Base-by-base conservation (phyloP, 1,140 invertebrate species). In the Bombus polaris region DNA sequence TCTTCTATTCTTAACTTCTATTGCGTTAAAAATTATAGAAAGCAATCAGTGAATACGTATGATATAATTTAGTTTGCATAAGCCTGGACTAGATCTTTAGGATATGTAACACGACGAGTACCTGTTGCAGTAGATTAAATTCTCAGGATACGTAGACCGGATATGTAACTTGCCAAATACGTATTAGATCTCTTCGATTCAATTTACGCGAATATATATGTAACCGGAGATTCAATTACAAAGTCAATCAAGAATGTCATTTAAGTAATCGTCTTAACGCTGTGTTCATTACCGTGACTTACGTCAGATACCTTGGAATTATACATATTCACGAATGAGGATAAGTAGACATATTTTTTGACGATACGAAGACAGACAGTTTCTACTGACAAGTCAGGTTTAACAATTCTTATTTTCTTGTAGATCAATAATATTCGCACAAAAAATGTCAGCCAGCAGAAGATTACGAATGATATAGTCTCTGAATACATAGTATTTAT, bases 151-250 rank as follows among this genome's bases (percentile, higher is more conserved):
- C 15, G n/a, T 47, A 32, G 42, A 10, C n/a, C 42, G 42, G 28
- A 74, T 74, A 37, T 76, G 74, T 57, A 76, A 37, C 74, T 37
- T 76, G 25, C 35, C 47, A 57, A 37, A 76, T 44, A 74, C 72
- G n/a, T 74, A 77, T 77, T 62, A 35, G 75, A 39, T 59, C 53
- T 25, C 53, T 77, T 77, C 37, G 75, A 62, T 77, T 22, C 37
- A 39, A 39, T 77, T 62, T 59, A 37, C 6, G 35, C 32, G 18
- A n/a, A 39, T 37, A 37, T 62, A 77, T 62, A 62, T 1, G 47
- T n/a, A 28, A 13, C 13, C 47, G 12, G 35, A 9, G 22, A 59
- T 53, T 59, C 53, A 59, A 77, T 62, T 77, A 62, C 28, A 32
- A 74, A 74, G 42, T 47, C 42, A 47, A 47, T 74, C 42, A 47